A percentile compares a stretch with the other conserved stretches of the same genome.
phyloP scores from a whole-genome alignment of 1,140 invertebrate genomes.

The Bombus ignitus region DNA sequence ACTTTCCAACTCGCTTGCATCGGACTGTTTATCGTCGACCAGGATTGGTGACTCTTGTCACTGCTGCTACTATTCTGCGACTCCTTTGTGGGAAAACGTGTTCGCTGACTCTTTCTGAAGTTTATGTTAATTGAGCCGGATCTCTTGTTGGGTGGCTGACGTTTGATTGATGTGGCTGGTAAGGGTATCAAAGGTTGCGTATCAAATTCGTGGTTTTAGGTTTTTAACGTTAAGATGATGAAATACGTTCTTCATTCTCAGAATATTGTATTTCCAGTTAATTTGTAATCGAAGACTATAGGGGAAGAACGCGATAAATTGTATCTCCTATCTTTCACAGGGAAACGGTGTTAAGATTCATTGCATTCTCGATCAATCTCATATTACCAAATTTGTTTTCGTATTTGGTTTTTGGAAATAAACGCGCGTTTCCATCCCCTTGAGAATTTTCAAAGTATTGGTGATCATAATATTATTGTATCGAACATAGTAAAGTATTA shows the following conservation, averaged over 20 bases:
- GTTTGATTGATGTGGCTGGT: not conserved
- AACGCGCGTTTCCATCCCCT: too few species aligned
- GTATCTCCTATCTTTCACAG: not conserved
- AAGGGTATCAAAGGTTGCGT: not conserved
- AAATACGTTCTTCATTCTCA: not conserved
- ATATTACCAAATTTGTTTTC: too few species aligned
- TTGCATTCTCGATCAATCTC: not conserved
- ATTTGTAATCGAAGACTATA: not conserved
- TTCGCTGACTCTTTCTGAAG: not conserved
- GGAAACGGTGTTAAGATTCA: not conserved
- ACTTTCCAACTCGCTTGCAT: conserved; percentile 6
- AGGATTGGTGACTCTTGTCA: not conserved
- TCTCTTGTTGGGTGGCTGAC: not conserved
- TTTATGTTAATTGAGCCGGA: not conserved
- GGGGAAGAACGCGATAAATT: not conserved
- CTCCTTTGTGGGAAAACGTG: conserved; percentile 16
- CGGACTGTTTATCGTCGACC: not conserved
- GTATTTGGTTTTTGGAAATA: too few species aligned
- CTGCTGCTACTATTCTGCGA: not conserved
- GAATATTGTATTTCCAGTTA: not conserved
- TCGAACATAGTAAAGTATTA: not conserved
- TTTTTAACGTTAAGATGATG: not conserved
- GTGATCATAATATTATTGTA: too few species aligned
- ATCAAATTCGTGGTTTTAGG: not conserved
- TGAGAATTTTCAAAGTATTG: too few species aligned